phyloP scores from a whole-genome alignment of 2,888 invertebrate species.

The Cheilosia soror region DNA sequence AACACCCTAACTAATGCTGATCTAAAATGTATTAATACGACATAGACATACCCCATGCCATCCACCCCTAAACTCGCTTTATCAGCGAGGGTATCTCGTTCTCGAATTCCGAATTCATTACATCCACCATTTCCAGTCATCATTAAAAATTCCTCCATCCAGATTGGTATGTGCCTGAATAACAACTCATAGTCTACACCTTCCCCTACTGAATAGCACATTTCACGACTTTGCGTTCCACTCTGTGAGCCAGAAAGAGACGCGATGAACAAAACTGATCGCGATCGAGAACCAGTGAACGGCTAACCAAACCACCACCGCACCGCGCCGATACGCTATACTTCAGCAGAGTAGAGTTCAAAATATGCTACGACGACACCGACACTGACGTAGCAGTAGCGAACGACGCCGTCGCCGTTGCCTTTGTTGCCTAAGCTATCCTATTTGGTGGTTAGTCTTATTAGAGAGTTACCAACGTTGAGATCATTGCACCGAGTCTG shows the following conservation, averaged over 20 bases:
- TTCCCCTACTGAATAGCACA: constrained; percentile 60
- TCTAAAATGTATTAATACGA: constrained; percentile 7
- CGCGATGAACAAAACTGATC: constrained; percentile 61
- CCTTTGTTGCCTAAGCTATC: constrained; percentile 79
- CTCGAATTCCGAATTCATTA: not conserved
- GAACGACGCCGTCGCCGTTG: constrained; percentile 67
- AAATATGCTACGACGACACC: constrained; percentile 43
- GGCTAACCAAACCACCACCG: constrained; percentile 51
- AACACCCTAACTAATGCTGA: constrained; percentile 12
- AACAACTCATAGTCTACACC: constrained; percentile 49
- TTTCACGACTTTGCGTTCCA: constrained; percentile 51
- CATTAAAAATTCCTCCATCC: constrained; percentile 21
- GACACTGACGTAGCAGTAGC: constrained; percentile 56
- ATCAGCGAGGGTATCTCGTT: constrained; percentile 6
- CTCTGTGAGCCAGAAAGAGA: constrained; percentile 59
- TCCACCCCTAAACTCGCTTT: constrained; percentile 20
- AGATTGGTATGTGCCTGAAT: constrained; percentile 58
- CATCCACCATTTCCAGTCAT: constrained; percentile 11
- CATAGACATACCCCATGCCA: not conserved
- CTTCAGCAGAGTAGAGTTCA: constrained; percentile 18
- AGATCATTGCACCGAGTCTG: constrained; percentile 76
- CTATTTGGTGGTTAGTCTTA: constrained; percentile 81
- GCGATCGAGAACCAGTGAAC: constrained; percentile 45
- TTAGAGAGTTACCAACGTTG: constrained; percentile 80
- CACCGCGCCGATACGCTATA: constrained; percentile 45